A percentile compares a stretch with the other conserved stretches of the same genome.
phyloP scores from a whole-genome alignment of 2,888 invertebrate species.

The Synergus umbraculus region DNA sequence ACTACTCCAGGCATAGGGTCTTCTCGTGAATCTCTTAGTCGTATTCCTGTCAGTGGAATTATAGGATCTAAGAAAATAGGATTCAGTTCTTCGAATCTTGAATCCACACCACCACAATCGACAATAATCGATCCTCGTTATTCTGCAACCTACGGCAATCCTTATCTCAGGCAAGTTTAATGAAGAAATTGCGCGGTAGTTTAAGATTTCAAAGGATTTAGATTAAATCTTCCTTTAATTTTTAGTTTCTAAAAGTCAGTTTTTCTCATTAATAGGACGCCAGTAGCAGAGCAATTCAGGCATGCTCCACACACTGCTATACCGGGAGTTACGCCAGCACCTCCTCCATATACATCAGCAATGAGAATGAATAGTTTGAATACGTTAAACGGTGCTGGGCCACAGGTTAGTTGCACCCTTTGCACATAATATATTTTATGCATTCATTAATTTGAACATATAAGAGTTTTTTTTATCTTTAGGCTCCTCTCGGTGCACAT shows the following conservation, averaged over 20 bases:
- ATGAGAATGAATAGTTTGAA: conserved; percentile 79
- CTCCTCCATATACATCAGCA: conserved; percentile 84
- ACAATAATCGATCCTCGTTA: conserved; percentile 88
- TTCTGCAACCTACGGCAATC: conserved; percentile 94
- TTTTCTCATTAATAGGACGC: conserved; percentile 77
- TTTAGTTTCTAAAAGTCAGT: conserved; percentile 43
- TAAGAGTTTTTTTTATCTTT: conserved; percentile 49
- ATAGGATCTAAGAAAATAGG: conserved; percentile 75
- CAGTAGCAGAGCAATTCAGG: conserved; percentile 83
- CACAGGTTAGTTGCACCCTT: conserved; percentile 76
- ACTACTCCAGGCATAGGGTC: conserved; percentile 79
- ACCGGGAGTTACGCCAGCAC: conserved; percentile 89
- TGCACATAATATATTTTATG: background rate
- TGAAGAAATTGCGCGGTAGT: background rate
- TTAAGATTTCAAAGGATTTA: background rate
- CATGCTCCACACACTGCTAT: conserved; percentile 79
- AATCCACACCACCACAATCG: conserved; percentile 67
- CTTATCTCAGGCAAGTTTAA: conserved; percentile 84
- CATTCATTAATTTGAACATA: background rate
- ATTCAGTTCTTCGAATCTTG: conserved; percentile 74
- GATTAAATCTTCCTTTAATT: background rate
- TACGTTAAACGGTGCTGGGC: conserved; percentile 78
- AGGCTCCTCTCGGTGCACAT: conserved; percentile 75
- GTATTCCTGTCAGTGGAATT: conserved; percentile 73
- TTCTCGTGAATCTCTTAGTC: conserved; percentile 75